Evolutionary conservation across 2,888 invertebrate species (phyloP), one percentile per base, ranked within the genome.

Genomic region (Anoplius nigerrimus): DNA sequence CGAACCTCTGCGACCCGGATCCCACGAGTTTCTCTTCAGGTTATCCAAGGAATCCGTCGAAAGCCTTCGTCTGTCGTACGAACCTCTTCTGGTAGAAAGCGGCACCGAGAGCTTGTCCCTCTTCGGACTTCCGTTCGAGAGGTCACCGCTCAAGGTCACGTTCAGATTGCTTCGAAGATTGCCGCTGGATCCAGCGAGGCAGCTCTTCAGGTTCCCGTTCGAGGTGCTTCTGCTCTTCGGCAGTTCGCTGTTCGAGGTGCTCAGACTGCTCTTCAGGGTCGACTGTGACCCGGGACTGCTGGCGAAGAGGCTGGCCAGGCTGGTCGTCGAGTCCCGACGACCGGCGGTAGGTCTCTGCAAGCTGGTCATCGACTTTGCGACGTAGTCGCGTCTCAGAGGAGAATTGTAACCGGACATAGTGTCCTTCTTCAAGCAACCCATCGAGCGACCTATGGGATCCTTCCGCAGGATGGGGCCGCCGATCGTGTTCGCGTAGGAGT

Each of bases 11-110:
- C 93, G 90, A 62, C 91, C 92, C 0, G 92, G 90, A 80, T 94
- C 94, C 94, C 93, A 94, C 56, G 92, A 92, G 80, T 92, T 92
- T 73, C 94, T 91, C 89, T 93, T 92, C 56, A 89, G 84, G 69
- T 91, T 91, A 82, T 94, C 94, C 87, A 95, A 86, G 0, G 94
- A 94, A 87, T 95, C 94, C 45, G 93, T 92, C 0, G 94, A 94
- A 63, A 91, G 91, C 69, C 91, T 89, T 66, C 91, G 80, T 67
- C 87, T 85, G 54, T 87, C 88, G 51, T 90, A 89, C 56, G 90
- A 90, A 55, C 90, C 88, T 81, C 93, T 91, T 78, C 92, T 90
- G 42, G 64, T 65, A 51, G 64, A 69, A 66, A 79, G 65, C 57
- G 70, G 67, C 42, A 24, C 11, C 55, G 27, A 45, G 21, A 18